These are phyloP conservation scores for Drosophila yooni DNA, from an alignment of 2,888 invertebrate species.

Conservation along the genomic window DNA sequence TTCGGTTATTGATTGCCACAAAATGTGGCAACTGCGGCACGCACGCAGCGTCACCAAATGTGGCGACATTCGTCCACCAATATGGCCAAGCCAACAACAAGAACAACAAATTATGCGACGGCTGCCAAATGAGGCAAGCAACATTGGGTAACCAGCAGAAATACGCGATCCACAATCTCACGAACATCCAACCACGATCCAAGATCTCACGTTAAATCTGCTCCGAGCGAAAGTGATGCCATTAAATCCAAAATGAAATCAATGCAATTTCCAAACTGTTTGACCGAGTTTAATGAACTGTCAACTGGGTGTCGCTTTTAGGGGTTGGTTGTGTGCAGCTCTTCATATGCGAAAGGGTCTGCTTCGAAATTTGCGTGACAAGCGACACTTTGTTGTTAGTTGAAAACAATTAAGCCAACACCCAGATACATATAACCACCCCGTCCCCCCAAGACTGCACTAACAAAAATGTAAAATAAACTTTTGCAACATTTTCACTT, in stretches of 20 bases:
- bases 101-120: conserved; percentile 75
- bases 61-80: conserved; percentile 40
- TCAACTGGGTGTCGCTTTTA: conserved; percentile 26
- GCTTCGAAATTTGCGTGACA: conserved; percentile 62
- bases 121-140: conserved; percentile 57
- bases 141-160: conserved; percentile 63
- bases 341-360: conserved; percentile 22
- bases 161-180: conserved; percentile 12
- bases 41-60: conserved; percentile 59
- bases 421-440: conserved; percentile 31
- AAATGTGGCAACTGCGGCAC: conserved; percentile 75
- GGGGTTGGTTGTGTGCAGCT: conserved; percentile 14
- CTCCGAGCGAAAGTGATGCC: conserved; percentile 17
- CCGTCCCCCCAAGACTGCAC: neutral
- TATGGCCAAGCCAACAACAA: conserved; percentile 62
- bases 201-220: conserved; percentile 4
- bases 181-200: conserved; percentile 2
- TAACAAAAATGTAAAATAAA: neutral
- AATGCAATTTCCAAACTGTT: conserved; percentile 38
- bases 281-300: conserved; percentile 61
- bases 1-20: conserved; percentile 78
- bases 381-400: conserved; percentile 69
- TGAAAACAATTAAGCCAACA: conserved; percentile 70
- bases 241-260: conserved; percentile 59
- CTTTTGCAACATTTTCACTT: neutral